Percentiles rank a stretch among this genome's conserved stretches.
phyloP scores from a whole-genome alignment of 2,797 vertebrate genomes.

The Podarcis siculus region DNA sequence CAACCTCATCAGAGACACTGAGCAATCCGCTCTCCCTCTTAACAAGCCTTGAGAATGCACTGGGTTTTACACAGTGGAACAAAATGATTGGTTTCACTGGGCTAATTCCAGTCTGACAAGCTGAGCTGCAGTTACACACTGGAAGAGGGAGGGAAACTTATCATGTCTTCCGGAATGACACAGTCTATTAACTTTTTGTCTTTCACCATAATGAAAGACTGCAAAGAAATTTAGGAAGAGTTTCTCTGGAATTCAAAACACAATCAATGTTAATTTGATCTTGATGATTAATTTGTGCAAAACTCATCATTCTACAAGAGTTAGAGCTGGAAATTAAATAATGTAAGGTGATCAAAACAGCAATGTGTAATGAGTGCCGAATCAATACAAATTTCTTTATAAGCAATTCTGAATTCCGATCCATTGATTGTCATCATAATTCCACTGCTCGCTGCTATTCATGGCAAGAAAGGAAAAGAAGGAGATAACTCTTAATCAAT shows the following conservation, averaged over 20 bases:
- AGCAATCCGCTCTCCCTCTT: not conserved
- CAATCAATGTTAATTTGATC: constrained; percentile 74
- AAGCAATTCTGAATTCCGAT: constrained; percentile 61
- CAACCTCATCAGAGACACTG: not conserved
- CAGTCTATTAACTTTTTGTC: constrained; percentile 35
- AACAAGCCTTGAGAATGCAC: not conserved
- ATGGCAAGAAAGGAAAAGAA: constrained; percentile 44
- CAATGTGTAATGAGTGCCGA: constrained; percentile 50
- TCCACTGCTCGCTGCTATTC: constrained; percentile 41
- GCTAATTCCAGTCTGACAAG: not conserved
- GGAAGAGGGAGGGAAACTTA: not conserved
- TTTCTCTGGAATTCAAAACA: constrained; percentile 36
- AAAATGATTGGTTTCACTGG: not conserved
- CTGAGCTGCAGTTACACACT: constrained; percentile 17
- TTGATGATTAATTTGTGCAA: constrained; percentile 73
- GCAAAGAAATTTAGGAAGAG: constrained; percentile 5
- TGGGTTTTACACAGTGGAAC: not conserved
- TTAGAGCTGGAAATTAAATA: constrained; percentile 68
- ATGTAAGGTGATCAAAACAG: constrained; percentile 73
- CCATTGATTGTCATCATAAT: constrained; percentile 60
- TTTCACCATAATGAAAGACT: constrained; percentile 37
- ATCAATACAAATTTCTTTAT: constrained; percentile 73
- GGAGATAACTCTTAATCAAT: constrained; percentile 57
- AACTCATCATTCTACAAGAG: constrained; percentile 67
- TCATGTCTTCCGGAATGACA: not conserved